phyloP scores from a whole-genome alignment of 30 jellyfish, hydroid and myxozoan species.

The Pelagia noctiluca region DNA sequence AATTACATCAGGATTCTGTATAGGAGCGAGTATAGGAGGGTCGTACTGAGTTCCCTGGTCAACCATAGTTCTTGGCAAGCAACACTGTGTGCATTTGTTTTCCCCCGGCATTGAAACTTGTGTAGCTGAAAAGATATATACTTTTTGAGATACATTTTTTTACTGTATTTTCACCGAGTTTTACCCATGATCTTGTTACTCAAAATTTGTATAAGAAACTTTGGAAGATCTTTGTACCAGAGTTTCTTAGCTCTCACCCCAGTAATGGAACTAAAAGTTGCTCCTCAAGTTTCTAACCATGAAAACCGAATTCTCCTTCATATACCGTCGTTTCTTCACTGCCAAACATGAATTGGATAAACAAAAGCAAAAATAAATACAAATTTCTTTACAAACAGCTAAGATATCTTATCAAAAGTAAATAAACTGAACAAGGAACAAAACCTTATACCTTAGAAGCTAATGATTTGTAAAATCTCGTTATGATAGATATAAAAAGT shows the following conservation, averaged over 20 bases:
- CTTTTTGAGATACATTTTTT: neutral
- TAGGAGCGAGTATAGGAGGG: neutral
- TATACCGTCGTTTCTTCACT: no score
- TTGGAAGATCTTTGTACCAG: neutral
- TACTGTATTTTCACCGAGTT: neutral
- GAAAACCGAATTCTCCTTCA: neutral
- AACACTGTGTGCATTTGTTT: neutral
- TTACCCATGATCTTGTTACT: neutral
- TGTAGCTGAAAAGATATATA: neutral
- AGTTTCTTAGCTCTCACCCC: neutral
- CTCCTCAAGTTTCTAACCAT: neutral
- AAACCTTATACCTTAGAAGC: no score
- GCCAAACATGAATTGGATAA: no score
- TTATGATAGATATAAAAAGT: no score
- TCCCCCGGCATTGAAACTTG: neutral
- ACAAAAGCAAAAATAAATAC: no score
- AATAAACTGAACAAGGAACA: no score
- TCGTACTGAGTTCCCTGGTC: neutral
- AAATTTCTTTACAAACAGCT: no score
- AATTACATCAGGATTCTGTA: neutral
- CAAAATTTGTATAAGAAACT: neutral
- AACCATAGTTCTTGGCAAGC: neutral
- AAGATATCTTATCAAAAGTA: no score
- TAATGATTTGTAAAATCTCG: no score
- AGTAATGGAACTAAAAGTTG: neutral